Evolutionary conservation across 2,888 invertebrate species (phyloP).

Genomic region (Leptarthrus brevirostris): DNA sequence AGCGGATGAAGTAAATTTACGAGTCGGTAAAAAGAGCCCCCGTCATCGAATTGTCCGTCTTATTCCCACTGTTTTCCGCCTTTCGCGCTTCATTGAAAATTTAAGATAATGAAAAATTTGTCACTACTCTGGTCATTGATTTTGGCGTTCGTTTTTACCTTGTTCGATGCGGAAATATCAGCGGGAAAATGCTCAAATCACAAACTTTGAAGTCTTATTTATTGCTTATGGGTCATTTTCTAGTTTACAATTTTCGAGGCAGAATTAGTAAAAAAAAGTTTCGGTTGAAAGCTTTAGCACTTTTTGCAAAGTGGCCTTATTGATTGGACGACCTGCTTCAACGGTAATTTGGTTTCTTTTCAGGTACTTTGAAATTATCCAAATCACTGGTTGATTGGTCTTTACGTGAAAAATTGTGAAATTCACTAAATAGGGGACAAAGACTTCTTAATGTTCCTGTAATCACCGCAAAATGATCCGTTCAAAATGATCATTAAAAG

Average conservation of each 20-base stretch:
- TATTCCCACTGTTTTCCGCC: constrained; percentile 32
- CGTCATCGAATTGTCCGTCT: not conserved
- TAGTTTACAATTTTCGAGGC: not conserved
- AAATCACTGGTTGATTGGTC: constrained; percentile 28
- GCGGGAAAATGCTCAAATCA: constrained; percentile 21
- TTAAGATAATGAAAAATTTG: constrained; percentile 34
- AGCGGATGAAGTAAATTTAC: constrained; percentile 10
- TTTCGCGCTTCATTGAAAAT: constrained; percentile 30
- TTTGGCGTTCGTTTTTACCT: constrained; percentile 19
- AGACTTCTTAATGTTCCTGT: no score
- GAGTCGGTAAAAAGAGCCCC: not conserved
- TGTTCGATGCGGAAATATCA: not conserved
- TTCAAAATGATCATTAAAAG: no score
- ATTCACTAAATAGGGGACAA: no score
- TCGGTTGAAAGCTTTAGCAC: constrained; percentile 1
- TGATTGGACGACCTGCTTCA: constrained; percentile 31
- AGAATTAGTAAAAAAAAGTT: constrained; percentile 38
- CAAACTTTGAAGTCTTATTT: constrained; percentile 24
- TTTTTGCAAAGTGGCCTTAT: constrained; percentile 34
- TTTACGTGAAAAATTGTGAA: not conserved
- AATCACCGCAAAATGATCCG: no score
- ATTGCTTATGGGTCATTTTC: constrained; percentile 23
- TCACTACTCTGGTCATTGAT: constrained; percentile 28
- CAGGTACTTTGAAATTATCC: constrained; percentile 19
- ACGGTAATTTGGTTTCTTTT: constrained; percentile 28